Base-by-base conservation (phyloP, 2,888 invertebrate genomes). In the Drepana falcataria region DNA sequence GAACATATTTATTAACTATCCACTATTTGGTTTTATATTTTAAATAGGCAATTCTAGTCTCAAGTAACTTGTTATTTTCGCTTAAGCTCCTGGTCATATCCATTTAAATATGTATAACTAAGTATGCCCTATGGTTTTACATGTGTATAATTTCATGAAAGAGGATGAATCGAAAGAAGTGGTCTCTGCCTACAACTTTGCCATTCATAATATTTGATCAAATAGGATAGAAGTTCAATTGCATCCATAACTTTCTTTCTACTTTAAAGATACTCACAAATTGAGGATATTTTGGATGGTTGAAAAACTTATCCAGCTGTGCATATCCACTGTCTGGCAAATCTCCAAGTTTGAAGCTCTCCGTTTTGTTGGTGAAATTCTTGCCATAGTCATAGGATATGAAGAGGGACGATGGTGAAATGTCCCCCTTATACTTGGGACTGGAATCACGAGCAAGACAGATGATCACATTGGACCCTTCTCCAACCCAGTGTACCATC, bases 401-500 rank as follows among this genome's bases (percentile, higher is more conserved):
- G 79, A 95, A 97, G 35, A 97, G 93, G 35, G 95, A 93, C 51
- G 96, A 96, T 35, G 95, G 94, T 53, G 95, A 95, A 4, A 95
- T 92, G 0, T 83, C 77, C 35, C 84, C 88, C 55, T 88, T 83
- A 59, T 85, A 84, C 51, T 87, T 75, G 6, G 93, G 92, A 54
- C 91, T 89, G 9, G 95, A 94, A 79, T 96, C 96, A 66, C 95
- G 92, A 2, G 97, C 96, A 60, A 97, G 87, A 71, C 97, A 97
- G 63, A 98, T 95, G 69, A 98, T 96, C 37, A 97, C 95, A 83
- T 96, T 94, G 59, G 96, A 96, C 34, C 95, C 95, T 81, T 96
- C 95, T 35, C 97, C 97, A 7, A 97, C 96, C 97, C 98, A 98
- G 82, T 97, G 96, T 6, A 98, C 96, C 93, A 97, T 95, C 71